Evolutionary conservation across 2,113 vertebrate genomes (phyloP).

Genomic region (Antennarius striatus): DNA sequence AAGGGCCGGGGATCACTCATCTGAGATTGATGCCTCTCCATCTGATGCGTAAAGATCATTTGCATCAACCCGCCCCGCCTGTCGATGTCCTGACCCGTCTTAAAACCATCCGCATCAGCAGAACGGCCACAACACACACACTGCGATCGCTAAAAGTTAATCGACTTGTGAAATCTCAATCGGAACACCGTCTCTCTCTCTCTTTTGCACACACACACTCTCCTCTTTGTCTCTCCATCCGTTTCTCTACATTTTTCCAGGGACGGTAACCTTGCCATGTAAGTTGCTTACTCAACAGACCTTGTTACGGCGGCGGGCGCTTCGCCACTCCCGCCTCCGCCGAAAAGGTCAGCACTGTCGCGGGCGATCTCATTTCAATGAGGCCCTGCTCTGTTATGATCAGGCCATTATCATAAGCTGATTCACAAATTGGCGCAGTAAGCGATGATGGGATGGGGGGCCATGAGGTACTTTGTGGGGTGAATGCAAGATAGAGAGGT

Average conservation of each 20-base stretch:
- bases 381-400: slow-evolving; percentile 71
- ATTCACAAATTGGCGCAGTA: slow-evolving; percentile 76
- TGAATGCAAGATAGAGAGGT: slow-evolving; percentile 19
- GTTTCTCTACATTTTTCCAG: slow-evolving; percentile 18
- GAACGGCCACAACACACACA: slow-evolving; percentile 45
- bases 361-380: slow-evolving; percentile 67
- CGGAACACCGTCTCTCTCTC: slow-evolving; percentile 58
- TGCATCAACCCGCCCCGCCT: slow-evolving; percentile 34
- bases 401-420: slow-evolving; percentile 75
- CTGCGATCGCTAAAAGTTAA: slow-evolving; percentile 57
- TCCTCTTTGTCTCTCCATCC: not conserved
- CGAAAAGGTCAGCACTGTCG: slow-evolving; percentile 77
- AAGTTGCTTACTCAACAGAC: slow-evolving; percentile 84
- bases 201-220: not conserved
- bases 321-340: slow-evolving; percentile 61
- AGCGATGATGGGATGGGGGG: slow-evolving; percentile 53
- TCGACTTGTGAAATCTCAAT: slow-evolving; percentile 78
- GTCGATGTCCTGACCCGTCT: slow-evolving; percentile 36
- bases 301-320: slow-evolving; percentile 70
- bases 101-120: slow-evolving; percentile 71
- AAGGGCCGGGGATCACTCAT: slow-evolving; percentile 48
- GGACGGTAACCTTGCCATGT: slow-evolving; percentile 73
- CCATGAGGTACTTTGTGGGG: slow-evolving; percentile 20
- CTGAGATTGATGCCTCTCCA: slow-evolving; percentile 72
- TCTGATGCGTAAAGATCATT: slow-evolving; percentile 68